These are phyloP conservation scores for Phalacrocorax carbo DNA, from an alignment of 2,113 vertebrate species.

Conservation along the genomic window DNA sequence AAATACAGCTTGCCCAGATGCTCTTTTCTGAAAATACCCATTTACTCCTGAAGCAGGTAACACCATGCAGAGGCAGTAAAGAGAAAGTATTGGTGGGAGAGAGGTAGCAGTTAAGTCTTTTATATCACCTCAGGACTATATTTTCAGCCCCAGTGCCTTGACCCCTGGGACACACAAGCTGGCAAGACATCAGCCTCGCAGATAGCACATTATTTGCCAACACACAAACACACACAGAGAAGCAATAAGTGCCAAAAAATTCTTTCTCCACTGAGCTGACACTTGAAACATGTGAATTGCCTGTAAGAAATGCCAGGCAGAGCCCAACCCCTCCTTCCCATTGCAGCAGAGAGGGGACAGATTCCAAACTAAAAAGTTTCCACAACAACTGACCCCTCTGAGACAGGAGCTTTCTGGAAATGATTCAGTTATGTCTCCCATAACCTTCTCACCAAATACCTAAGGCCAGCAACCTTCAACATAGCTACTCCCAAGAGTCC, in stretches of 20 bases:
- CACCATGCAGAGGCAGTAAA: not conserved
- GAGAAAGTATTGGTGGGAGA: not conserved
- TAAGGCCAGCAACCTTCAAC: not conserved
- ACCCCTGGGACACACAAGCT: not conserved
- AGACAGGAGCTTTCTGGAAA: not conserved
- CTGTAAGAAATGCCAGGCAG: not conserved
- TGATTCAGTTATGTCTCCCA: not conserved
- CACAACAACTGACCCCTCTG: not conserved
- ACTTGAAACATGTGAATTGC: not conserved
- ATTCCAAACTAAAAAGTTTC: not conserved
- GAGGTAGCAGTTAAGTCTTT: not conserved
- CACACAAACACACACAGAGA: not conserved
- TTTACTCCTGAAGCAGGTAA: not conserved
- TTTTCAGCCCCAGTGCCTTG: not conserved
- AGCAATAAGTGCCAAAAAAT: not conserved
- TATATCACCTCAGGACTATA: not conserved
- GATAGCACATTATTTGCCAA: not conserved
- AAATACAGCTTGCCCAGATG: not conserved
- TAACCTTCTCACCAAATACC: not conserved
- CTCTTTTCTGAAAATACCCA: not conserved
- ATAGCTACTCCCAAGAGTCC: not conserved
- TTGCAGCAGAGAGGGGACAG: not conserved
- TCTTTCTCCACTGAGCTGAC: not conserved
- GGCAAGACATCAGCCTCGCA: accelerated
- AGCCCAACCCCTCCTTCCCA: not conserved